These are phyloP conservation scores for Dufourea novaeangliae DNA, from an alignment of 1,140 invertebrate genomes.

Conservation along the genomic window DNA sequence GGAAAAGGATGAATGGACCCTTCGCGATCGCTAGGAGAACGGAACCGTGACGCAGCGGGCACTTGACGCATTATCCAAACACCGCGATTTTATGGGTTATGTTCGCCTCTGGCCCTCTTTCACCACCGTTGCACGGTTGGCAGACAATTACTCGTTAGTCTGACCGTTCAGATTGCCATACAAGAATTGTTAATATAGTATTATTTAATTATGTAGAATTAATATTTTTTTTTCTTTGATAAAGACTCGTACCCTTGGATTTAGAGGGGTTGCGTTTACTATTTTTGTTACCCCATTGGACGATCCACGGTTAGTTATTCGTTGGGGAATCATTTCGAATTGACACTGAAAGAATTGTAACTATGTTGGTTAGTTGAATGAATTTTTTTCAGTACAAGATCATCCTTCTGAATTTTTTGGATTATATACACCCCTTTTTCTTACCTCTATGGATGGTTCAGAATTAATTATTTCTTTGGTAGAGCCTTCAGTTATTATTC, in stretches of 20 bases:
- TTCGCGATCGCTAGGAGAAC: constrained; percentile 51
- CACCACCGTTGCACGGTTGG: constrained; percentile 53
- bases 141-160: constrained; percentile 12
- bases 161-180: not conserved
- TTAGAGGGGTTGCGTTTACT: no score
- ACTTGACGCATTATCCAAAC: constrained; percentile 73
- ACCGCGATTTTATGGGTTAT: constrained; percentile 54
- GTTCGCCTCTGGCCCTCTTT: constrained; percentile 19
- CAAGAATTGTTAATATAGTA: not conserved
- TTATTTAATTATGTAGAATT: no score
- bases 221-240: not conserved
- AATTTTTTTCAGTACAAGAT: not conserved
- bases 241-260: not conserved
- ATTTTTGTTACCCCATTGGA: not conserved
- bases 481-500: no score
- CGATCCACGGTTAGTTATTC: not conserved
- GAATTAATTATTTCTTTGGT: no score
- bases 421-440: not conserved
- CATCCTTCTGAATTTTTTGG: not conserved
- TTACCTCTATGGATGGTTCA: no score
- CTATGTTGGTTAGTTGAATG: not conserved
- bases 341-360: no score
- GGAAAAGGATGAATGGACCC: constrained; percentile 70
- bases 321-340: not conserved
- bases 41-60: constrained; percentile 58